phyloP scores from a whole-genome alignment of 2,113 vertebrate genomes.

The Megatriorchis doriae region DNA sequence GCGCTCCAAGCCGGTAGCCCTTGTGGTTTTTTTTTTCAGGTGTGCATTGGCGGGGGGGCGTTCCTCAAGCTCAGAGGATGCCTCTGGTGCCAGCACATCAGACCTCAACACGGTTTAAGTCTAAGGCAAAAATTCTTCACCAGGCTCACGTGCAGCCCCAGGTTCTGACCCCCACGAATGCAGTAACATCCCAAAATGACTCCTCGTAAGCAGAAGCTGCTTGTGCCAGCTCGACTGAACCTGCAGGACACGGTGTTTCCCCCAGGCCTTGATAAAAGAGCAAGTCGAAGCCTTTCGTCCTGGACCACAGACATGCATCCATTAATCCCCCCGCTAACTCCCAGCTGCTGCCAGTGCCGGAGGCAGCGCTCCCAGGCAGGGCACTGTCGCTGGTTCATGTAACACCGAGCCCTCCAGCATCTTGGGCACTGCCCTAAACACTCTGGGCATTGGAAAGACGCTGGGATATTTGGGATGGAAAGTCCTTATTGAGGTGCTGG shows the following conservation, averaged over 20 bases:
- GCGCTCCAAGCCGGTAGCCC: neutral
- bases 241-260: neutral
- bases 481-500: neutral
- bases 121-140: neutral
- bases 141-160: neutral
- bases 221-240: neutral
- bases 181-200: neutral
- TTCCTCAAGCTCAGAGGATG: neutral
- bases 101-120: rapidly evolving
- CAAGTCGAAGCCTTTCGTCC: neutral
- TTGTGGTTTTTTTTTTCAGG: rapidly evolving
- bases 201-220: neutral
- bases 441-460: rapidly evolving
- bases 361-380: neutral
- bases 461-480: neutral
- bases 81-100: neutral
- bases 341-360: neutral
- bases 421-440: neutral
- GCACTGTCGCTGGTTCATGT: neutral
- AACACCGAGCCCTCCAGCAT: neutral
- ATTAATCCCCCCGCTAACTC: neutral
- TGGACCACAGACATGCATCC: rapidly evolving
- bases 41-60: neutral
- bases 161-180: rapidly evolving
- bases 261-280: neutral